Evolutionary conservation across 2,797 vertebrate genomes (phyloP).

Genomic region (Toxotes lorentzi): DNA sequence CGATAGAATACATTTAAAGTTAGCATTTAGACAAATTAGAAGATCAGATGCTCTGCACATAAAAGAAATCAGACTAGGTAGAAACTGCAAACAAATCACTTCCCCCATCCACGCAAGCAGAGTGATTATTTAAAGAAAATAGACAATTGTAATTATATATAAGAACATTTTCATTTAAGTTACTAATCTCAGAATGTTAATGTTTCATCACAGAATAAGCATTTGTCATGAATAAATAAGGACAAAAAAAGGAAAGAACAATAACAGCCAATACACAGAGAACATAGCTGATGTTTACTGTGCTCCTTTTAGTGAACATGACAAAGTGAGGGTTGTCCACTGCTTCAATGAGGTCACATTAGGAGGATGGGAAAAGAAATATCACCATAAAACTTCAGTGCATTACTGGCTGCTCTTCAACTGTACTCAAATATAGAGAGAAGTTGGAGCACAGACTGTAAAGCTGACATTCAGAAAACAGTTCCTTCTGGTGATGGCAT

Average conservation of each 20-base stretch:
- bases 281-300: slow-evolving; percentile 51
- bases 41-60: slow-evolving; percentile 47
- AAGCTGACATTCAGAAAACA: slow-evolving; percentile 77
- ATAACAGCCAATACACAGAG: slow-evolving; percentile 35
- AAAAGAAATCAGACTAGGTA: slow-evolving; percentile 31
- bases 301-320: slow-evolving; percentile 49
- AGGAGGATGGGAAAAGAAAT: slow-evolving; percentile 49
- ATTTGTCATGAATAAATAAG: slow-evolving; percentile 83
- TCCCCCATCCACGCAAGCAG: slow-evolving; percentile 36
- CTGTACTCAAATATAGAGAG: slow-evolving; percentile 60
- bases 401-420: slow-evolving; percentile 70
- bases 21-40: slow-evolving; percentile 67
- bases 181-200: slow-evolving; percentile 75
- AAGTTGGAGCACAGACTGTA: slow-evolving; percentile 64
- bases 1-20: slow-evolving; percentile 60
- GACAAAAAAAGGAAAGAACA: slow-evolving; percentile 46
- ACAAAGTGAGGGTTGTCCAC: slow-evolving; percentile 59
- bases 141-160: slow-evolving; percentile 47
- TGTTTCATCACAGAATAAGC: slow-evolving; percentile 60
- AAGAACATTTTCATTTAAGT: slow-evolving; percentile 65
- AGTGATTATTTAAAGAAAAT: slow-evolving; percentile 33
- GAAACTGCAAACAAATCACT: slow-evolving; percentile 47
- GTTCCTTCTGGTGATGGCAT: slow-evolving; percentile 72
- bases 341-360: slow-evolving; percentile 69
- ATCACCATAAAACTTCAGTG: slow-evolving; percentile 71